Base-by-base conservation (phyloP, 2,888 invertebrate species). In the Cremastinae sp. region DNA sequence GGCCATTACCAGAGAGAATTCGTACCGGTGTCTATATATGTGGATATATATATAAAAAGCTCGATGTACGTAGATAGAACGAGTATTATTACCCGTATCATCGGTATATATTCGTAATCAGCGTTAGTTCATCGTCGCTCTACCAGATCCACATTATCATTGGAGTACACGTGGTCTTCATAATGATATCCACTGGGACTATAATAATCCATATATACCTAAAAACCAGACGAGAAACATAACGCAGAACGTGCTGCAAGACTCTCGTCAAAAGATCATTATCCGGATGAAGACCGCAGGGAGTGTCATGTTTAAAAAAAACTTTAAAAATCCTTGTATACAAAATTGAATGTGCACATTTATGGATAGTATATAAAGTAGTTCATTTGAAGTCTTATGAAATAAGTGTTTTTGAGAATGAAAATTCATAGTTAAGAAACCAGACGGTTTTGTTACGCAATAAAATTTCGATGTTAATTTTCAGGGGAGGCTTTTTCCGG, bases 221-320 rank as follows among this genome's bases (percentile, higher is more conserved):
- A 45, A 28, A 39, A 28, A 61, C 18, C 16, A 45, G 53, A 64
- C 39, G 64, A 49, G 45, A 64, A 14, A 39, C 37, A 55, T 47
- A 47, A 55, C 61, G 55, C 28, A 62, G 18, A 49, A 47, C 59
- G 68, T 53, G 64, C 20, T 64, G 28, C 16, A 53, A 43, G 45
- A 53, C 58, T 76, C 22, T 28, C 39, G 68, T 41, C 45, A 16
- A 64, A 68, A 58, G 68, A n/a, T n/a, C n/a, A 76, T 76, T 69
- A 69, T 72, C 47, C 45, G 39, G 9, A n/a, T n/a, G 53, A 68
- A 39, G 28, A 7, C 37, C 53, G 41, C 58, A 43, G 68, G 64
- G 68, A 68, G 41, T 8, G 55, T 5, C 49, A 58, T 41, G 39
- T 66, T 66, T 65, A 65, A 75, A 75, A 75, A 71, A 28, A 2